These are phyloP conservation scores for Propithecus coquereli DNA, from an alignment of 2,113 vertebrate genomes.

Conservation along the genomic window DNA sequence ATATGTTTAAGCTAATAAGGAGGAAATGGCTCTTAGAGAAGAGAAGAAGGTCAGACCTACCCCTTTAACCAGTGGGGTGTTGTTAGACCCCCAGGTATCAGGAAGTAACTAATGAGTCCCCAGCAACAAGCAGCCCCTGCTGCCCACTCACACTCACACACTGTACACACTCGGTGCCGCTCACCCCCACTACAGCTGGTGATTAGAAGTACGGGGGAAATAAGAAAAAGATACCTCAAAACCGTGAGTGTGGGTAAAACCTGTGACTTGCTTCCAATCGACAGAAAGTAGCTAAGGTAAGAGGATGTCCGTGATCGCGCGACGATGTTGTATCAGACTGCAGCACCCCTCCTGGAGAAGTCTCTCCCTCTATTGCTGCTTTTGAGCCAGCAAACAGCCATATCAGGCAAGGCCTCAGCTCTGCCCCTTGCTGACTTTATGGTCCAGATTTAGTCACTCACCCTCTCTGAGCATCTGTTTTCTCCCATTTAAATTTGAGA, in stretches of 20 bases:
- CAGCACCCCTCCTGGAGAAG: not conserved
- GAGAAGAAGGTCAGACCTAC: not conserved
- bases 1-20: not conserved
- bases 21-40: not conserved
- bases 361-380: not conserved
- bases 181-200: not conserved
- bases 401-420: not conserved
- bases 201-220: not conserved
- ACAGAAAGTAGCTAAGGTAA: not conserved
- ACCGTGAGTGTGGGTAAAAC: not conserved
- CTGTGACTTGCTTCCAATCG: not conserved
- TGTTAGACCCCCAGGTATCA: not conserved
- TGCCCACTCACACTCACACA: not conserved
- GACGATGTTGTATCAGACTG: not conserved
- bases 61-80: not conserved
- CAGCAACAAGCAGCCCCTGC: not conserved
- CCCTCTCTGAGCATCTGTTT: not conserved
- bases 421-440: not conserved
- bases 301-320: fast-evolving
- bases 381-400: not conserved
- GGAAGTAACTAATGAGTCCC: not conserved
- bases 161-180: no score
- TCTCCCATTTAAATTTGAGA: not conserved
- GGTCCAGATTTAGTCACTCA: not conserved
- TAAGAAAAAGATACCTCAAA: not conserved